Base-by-base conservation (phyloP, 2,888 invertebrate species). In the Drosophila prostipennis region DNA sequence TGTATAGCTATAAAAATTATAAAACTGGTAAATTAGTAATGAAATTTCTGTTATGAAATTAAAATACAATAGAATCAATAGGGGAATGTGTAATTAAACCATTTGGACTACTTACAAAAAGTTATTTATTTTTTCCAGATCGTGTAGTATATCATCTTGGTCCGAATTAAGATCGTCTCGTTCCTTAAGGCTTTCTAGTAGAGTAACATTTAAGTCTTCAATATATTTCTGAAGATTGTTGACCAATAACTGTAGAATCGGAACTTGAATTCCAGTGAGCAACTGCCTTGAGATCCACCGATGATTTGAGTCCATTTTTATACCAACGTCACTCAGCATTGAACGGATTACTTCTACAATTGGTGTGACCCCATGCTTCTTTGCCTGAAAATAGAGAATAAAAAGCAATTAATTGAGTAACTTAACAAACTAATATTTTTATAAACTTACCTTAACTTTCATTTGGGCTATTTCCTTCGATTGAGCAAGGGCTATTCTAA, bases 251-350 rank as follows among this genome's bases (percentile, higher is more conserved):
- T 73, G 52, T 8, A 73, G 56, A 36, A 40, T 39, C 40, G 42
- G 40, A 14, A 49, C 56, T 32, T 53, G 56, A 10, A 67, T 55
- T 54, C 71, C 73, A 26, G 73, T 73, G 29, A 73, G 73, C 45
- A 73, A 53, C 52, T 73, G 73, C 11, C 73, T 65, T 14, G 72
- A 73, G 13, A 73, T 67, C 73, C 73, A 73, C 2, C 72, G 53
- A 53, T 72, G 67, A 29, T 67, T 56, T 16, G 53, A 59, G 45
- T 67, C 45, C 72, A 73, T 72, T 16, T 54, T 46, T n/a, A 73
- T 60, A n/a, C 72, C 72, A 45, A 67, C 68, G 49, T 67, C 58
- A 43, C 16, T 26, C 23, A 67, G 48, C 60, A 73, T 60, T 13
- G 51, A 40, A 14, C 67, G 72, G 19, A 73, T 73, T 37, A 60